Conservation (phyloP, 2,113 vertebrate species). For the Buteo buteo region DNA sequence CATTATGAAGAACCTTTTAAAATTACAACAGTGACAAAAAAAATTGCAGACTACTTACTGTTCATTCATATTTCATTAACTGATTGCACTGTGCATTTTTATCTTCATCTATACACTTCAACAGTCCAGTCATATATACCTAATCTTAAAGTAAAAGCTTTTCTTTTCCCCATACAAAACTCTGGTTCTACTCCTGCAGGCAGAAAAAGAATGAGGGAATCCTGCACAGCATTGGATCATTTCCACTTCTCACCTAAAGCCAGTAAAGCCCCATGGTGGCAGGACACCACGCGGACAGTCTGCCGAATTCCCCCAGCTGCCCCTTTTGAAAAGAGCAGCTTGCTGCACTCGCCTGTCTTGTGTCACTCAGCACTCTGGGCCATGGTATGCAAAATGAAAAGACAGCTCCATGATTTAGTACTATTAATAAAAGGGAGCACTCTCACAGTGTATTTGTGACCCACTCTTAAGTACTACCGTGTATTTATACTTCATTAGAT, state of each 20-base stretch:
- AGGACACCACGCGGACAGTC: background rate
- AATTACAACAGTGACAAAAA: background rate
- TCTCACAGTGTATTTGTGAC: background rate
- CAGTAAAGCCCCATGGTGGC: background rate
- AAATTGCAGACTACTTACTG: background rate
- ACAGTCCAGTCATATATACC: background rate
- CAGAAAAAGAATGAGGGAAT: conserved; percentile 1
- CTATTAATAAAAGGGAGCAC: conserved; percentile 37
- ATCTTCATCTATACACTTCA: background rate
- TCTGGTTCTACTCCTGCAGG: background rate
- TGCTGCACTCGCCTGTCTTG: background rate
- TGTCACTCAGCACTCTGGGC: background rate
- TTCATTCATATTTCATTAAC: background rate
- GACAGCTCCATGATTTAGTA: background rate
- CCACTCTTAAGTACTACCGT: background rate
- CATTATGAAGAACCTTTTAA: background rate
- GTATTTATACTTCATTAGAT: background rate
- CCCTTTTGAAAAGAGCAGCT: background rate
- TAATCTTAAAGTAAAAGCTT: background rate
- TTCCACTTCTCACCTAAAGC: background rate
- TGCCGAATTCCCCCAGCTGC: background rate
- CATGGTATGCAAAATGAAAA: background rate
- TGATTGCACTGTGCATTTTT: background rate
- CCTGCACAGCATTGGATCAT: background rate
- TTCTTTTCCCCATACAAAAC: background rate